phyloP scores from a whole-genome alignment of 2,888 invertebrate genomes.

The Hydrotaea cyrtoneurina region DNA sequence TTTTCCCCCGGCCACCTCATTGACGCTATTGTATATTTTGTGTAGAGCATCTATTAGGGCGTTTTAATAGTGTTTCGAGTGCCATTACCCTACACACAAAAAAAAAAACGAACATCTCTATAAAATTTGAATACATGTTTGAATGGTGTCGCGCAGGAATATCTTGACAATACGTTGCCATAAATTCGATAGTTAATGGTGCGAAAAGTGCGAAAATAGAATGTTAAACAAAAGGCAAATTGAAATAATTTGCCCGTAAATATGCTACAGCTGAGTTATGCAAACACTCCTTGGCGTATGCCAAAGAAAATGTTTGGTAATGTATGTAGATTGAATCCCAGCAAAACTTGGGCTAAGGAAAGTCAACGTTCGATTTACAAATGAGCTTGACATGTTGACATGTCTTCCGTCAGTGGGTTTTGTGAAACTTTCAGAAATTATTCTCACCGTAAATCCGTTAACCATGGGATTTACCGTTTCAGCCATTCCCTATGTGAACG shows the following conservation, averaged over 20 bases:
- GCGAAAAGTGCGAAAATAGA: slow-evolving; percentile 77
- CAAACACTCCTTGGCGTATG: slow-evolving; percentile 1
- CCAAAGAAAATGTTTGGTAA: slow-evolving; percentile 14
- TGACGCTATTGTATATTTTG: slow-evolving; percentile 17
- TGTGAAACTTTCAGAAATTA: no score
- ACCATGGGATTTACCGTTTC: no score
- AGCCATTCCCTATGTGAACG: no score
- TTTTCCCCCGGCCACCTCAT: not conserved
- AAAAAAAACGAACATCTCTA: slow-evolving; percentile 48
- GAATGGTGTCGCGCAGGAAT: slow-evolving; percentile 35
- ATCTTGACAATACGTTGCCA: slow-evolving; percentile 69
- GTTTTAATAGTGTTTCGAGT: slow-evolving; percentile 65
- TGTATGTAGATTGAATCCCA: not conserved
- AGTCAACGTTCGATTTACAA: no score
- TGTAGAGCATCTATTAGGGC: slow-evolving; percentile 53
- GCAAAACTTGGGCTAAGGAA: not conserved
- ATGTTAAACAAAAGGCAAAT: slow-evolving; percentile 23
- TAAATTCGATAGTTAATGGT: slow-evolving; percentile 80
- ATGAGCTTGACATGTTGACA: no score
- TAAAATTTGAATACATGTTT: slow-evolving; percentile 53
- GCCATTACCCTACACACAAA: no score
- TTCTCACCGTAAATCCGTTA: no score
- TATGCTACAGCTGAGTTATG: slow-evolving; percentile 31
- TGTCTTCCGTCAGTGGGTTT: no score
- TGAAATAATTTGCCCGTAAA: slow-evolving; percentile 37